phyloP scores from a whole-genome alignment of 1,140 invertebrate genomes.

The Heliconius himera region DNA sequence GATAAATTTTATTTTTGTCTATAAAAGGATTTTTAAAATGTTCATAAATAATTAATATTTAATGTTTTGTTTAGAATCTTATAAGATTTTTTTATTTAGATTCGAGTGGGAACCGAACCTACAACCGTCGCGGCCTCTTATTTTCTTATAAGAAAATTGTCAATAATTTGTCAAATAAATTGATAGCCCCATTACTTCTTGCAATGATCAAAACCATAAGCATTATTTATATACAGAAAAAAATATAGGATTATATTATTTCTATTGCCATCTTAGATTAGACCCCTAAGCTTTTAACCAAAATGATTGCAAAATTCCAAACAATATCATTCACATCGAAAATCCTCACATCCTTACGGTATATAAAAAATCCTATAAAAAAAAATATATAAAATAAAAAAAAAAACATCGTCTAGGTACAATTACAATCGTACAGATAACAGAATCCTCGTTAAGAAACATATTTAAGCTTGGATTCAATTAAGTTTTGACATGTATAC shows the following conservation, averaged over 20 bases:
- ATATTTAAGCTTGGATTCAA: conserved; percentile 68
- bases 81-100: too few species aligned
- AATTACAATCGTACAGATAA: conserved; percentile 34
- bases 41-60: too few species aligned
- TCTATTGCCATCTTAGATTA: not conserved
- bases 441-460: conserved; percentile 54
- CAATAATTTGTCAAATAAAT: too few species aligned
- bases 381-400: not conserved
- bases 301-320: not conserved
- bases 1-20: too few species aligned
- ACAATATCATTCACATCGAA: not conserved
- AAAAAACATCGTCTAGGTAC: not conserved
- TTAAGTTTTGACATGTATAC: conserved; percentile 72
- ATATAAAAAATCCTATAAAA: not conserved
- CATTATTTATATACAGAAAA: too few species aligned
- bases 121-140: too few species aligned
- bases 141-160: too few species aligned
- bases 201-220: too few species aligned
- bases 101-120: too few species aligned
- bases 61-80: too few species aligned
- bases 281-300: not conserved
- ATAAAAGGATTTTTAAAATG: too few species aligned
- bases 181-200: too few species aligned
- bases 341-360: not conserved
- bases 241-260: not conserved